Percentiles rank a stretch among this genome's conserved stretches.
Evolutionary conservation across 1,140 invertebrate species (phyloP).

Genomic region (Psilanteris sp.): DNA sequence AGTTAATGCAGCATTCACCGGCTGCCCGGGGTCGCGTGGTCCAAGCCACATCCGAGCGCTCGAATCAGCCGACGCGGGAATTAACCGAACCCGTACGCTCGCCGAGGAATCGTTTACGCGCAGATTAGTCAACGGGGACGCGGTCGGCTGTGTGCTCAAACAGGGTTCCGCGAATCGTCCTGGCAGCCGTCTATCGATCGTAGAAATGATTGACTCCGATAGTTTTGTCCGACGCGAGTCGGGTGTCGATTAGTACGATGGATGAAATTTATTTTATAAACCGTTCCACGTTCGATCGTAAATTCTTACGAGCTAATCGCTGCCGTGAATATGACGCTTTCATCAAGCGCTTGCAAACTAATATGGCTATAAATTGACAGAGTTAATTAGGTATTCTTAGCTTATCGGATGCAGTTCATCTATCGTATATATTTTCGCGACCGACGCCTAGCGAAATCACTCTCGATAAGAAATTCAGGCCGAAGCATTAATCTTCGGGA

Average conservation of each 20-base stretch:
- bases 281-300: too few relatives aligned
- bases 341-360: too few relatives aligned
- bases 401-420: conserved; percentile 1
- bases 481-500: conserved; percentile 48
- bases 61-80: conserved; percentile 35
- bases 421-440: conserved; percentile 1
- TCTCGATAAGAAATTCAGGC: conserved; percentile 50
- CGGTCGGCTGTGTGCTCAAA: conserved; percentile 65
- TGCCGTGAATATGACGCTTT: too few relatives aligned
- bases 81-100: conserved; percentile 39
- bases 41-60: conserved; percentile 11
- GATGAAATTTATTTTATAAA: too few relatives aligned
- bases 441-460: conserved; percentile 5
- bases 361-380: too few relatives aligned
- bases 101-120: conserved; percentile 38
- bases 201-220: too few relatives aligned
- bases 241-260: too few relatives aligned
- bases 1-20: conserved; percentile 16
- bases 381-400: background rate
- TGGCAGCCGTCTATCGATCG: too few relatives aligned
- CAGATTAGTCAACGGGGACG: conserved; percentile 59
- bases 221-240: too few relatives aligned
- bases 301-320: too few relatives aligned
- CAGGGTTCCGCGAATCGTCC: too few relatives aligned
- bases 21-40: conserved; percentile 6